A percentile compares a stretch with the other conserved stretches of the same genome.
phyloP scores from a whole-genome alignment of 1,140 invertebrate species.

The Colletes gigas region DNA sequence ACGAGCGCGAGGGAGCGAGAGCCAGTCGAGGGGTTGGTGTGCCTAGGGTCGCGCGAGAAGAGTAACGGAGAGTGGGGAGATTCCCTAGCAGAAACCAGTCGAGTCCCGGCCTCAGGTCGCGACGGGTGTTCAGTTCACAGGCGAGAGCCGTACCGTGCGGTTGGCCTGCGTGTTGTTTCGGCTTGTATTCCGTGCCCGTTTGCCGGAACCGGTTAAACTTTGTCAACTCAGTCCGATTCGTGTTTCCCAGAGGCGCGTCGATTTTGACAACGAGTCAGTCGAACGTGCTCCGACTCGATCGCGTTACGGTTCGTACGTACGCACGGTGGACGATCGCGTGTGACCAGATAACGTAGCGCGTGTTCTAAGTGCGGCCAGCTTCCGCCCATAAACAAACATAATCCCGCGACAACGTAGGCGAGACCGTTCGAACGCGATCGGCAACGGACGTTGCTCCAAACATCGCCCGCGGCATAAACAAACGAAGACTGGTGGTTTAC shows the following conservation, averaged over 20 bases:
- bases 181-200: slow-evolving; percentile 7
- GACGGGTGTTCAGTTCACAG: slow-evolving; percentile 76
- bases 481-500: neutral
- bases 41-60: slow-evolving; percentile 67
- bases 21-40: slow-evolving; percentile 59
- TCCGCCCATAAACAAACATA: neutral
- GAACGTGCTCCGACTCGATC: too few species aligned
- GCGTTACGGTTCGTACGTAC: too few species aligned
- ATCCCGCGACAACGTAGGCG: neutral
- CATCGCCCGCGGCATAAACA: slow-evolving; percentile 8
- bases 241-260: too few species aligned
- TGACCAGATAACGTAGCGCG: neutral
- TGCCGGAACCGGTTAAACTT: neutral
- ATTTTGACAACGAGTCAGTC: neutral
- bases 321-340: neutral
- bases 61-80: slow-evolving; percentile 65
- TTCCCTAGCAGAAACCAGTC: slow-evolving; percentile 73
- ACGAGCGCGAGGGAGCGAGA: slow-evolving; percentile 45
- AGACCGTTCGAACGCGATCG: neutral
- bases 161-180: slow-evolving; percentile 43
- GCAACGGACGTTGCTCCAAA: neutral
- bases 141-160: slow-evolving; percentile 74
- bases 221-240: neutral
- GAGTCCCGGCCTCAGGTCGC: slow-evolving; percentile 76
- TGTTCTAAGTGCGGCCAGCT: neutral